Evolutionary conservation across 2,113 vertebrate genomes (phyloP), one percentile per base, ranked within the genome.

Genomic region (Prinia subflava): DNA sequence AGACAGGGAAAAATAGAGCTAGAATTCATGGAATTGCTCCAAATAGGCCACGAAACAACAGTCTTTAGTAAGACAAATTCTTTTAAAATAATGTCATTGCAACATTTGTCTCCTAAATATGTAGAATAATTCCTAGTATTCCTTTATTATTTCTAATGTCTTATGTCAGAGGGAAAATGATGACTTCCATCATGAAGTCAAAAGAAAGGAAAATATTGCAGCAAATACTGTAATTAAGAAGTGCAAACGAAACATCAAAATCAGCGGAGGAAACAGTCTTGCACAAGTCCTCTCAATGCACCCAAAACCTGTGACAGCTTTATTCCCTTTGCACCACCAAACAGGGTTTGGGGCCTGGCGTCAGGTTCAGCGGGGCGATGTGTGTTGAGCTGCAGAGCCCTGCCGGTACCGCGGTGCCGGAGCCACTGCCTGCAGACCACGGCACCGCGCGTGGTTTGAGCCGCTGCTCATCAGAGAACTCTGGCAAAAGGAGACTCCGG

Each of bases 331-430:
- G 10, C 50, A 37, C 52, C 20, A 50, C 11, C 41, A 60, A 59
- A 21, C 16, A 14, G 0, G 24, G 25, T 4, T 70, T 50, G 47
- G n/a, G 22, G 4, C 7, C 60, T 81, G 81, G 42, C 41, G n/a
- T 22, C 25, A 18, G 42, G 2, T 18, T 9, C 31, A 13, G 46
- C 25, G 69, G 22, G 18, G 44, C 0, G 1, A 7, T 13, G n/a
- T 22, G 44, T 39, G 3, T 13, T 8, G 63, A 30, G 50, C 41
- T 39, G 14, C 19, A 30, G 69, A 56, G 47, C 60, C n/a, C 16
- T 73, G 57, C 42, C n/a, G n/a, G n/a, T n/a, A n/a, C n/a, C 55
- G 39, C 1, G 0, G 53, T 21, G 28, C 37, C 10, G 3, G 23
- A 60, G 76, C 63, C 53, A 15, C 44, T 53, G 64, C 33, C 12